phyloP scores from a whole-genome alignment of 1,140 invertebrate genomes.

The Chironomus striatipennis region DNA sequence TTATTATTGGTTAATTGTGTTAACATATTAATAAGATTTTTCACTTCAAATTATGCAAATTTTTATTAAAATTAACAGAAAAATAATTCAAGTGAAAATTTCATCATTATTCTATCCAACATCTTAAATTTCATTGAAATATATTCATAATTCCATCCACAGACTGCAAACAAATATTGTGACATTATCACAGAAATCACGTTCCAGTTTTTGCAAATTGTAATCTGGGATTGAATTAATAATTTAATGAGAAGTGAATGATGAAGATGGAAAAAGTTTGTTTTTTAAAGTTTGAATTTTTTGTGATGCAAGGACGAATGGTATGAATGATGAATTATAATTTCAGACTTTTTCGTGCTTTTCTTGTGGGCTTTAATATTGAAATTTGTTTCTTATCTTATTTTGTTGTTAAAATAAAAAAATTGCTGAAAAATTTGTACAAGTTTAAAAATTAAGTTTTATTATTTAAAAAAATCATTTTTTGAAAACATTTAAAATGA shows the following conservation, averaged over 20 bases:
- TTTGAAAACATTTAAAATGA: too few species aligned
- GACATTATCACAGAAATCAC: background rate
- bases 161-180: background rate
- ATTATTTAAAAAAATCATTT: too few species aligned
- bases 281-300: too few species aligned
- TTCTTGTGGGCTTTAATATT: background rate
- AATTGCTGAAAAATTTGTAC: too few species aligned
- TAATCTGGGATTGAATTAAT: background rate
- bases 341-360: background rate
- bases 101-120: background rate
- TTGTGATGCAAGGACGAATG: background rate
- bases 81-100: constrained; percentile 4
- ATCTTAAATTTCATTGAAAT: background rate
- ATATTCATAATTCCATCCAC: background rate
- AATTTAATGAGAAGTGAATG: background rate
- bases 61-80: background rate
- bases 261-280: background rate
- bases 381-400: too few species aligned
- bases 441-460: too few species aligned
- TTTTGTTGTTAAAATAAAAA: too few species aligned
- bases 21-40: constrained; percentile 18
- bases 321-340: background rate
- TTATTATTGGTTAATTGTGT: too few species aligned
- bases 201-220: background rate
- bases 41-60: constrained; percentile 17